Base-by-base conservation (phyloP, 1,140 invertebrate genomes). In the Ceratosolen solmsi region DNA sequence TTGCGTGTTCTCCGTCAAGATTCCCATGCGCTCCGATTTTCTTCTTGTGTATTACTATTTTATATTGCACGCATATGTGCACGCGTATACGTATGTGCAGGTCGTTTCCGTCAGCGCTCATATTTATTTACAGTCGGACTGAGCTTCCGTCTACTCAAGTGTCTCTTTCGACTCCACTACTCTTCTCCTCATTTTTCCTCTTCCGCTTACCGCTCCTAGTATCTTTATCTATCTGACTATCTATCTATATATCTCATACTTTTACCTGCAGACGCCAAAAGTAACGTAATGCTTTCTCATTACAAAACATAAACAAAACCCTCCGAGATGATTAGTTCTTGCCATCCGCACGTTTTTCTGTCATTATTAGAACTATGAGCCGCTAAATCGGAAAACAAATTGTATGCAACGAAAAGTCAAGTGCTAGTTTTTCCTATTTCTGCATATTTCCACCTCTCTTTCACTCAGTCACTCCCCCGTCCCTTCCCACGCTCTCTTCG, bases 91-190 rank as follows among this genome's bases (percentile, higher is more conserved):
- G 33, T 11, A 51, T 41, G 38, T 72, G 49, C 65, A 49, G 17
- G 41, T 51, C 41, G 36, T 72, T 72, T 11, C 70, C 70, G 41
- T 25, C n/a, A 49, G n/a, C 56, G 30, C 33, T 56, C 13, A 76
- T 76, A 76, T 76, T 76, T 76, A 76, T 76, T 76, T 76, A 76
- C 74, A 76, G 56, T 63, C 38, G 36, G 25, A 15, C 73, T 68
- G 75, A 78, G 76, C 72, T 78, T 83, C 80, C 72, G 63, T 77
- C 17, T 54, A 25, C 70, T 49, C 63, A 36, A 2, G n/a, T 65
- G 3, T 36, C 17, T 30, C n/a, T 72, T 60, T 76, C 83, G 27
- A 11, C 30, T 51, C 33, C 22, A 4, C 17, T 15, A 56, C n/a
- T 41, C 7, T 63, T 63, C 30, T 30, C 11, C 36, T 20, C 36